These are phyloP conservation scores for Garra rufa DNA, from an alignment of 2,113 vertebrate genomes.

Conservation along the genomic window DNA sequence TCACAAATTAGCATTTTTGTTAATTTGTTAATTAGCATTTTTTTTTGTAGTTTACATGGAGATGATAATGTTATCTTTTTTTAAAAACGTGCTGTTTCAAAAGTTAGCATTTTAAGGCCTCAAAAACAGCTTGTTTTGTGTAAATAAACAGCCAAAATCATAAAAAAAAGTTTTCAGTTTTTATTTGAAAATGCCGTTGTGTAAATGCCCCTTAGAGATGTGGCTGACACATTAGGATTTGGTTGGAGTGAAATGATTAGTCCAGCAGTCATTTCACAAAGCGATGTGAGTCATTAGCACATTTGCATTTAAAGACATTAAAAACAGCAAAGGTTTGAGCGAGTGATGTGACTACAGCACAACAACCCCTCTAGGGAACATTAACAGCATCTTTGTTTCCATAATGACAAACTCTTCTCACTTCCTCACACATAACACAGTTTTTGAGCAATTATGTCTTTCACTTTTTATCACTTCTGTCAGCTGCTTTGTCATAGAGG, in stretches of 20 bases:
- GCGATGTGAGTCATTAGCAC: background rate
- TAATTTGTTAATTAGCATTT: no score
- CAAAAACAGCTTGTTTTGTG: background rate
- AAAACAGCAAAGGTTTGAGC: conserved; percentile 7
- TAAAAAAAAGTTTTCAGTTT: background rate
- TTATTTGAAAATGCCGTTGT: background rate
- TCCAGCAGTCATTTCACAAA: background rate
- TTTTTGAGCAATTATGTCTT: background rate
- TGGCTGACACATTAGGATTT: background rate
- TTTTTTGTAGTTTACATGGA: no score
- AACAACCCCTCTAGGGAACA: background rate
- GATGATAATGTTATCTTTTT: no score
- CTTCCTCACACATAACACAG: background rate
- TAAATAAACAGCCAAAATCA: background rate
- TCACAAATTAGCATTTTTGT: no score
- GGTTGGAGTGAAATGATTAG: no score
- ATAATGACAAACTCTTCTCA: background rate
- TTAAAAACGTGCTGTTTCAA: no score
- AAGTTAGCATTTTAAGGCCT: no score
- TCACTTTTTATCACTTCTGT: background rate
- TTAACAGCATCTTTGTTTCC: conserved; percentile 10
- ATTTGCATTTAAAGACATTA: conserved; percentile 19
- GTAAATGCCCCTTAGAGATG: background rate
- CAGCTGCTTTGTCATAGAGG: background rate
- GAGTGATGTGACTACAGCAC: background rate